Percentiles rank a stretch among this genome's conserved stretches.
Conservation (phyloP, 1,140 invertebrate species). For the Magallana ariakensis region DNA sequence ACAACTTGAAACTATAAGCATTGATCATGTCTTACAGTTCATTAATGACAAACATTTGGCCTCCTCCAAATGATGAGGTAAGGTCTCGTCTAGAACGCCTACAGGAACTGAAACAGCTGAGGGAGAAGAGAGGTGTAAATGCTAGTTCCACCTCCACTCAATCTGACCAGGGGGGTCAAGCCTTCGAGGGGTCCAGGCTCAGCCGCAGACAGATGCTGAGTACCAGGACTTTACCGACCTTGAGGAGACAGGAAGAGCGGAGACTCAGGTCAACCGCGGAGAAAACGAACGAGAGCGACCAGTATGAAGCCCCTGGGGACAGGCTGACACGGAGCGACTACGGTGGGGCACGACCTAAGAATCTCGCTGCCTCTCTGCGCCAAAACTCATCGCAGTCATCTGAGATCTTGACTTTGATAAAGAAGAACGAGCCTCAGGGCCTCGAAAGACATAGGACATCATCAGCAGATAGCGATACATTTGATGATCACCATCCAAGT, state of each 20-base stretch:
- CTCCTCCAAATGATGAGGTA: conserved; percentile 32
- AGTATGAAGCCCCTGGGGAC: neutral
- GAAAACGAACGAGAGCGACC: neutral
- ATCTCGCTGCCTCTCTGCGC: neutral
- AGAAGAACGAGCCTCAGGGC: neutral
- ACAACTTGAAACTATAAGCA: too few species aligned
- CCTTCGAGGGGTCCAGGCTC: neutral
- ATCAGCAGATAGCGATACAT: conserved; percentile 22
- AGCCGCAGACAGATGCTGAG: conserved; percentile 44
- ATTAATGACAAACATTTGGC: conserved; percentile 47
- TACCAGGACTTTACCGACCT: conserved; percentile 3
- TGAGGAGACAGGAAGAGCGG: conserved; percentile 21
- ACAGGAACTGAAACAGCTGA: conserved; percentile 57
- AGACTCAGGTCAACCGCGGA: neutral
- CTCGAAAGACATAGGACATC: neutral
- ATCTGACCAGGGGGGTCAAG: neutral
- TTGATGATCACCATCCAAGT: conserved; percentile 28
- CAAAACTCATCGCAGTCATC: neutral
- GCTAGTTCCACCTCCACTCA: neutral
- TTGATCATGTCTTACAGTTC: conserved; percentile 38
- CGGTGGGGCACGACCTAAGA: conserved; percentile 62
- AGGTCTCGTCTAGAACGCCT: conserved; percentile 45
- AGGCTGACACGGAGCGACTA: conserved; percentile 1
- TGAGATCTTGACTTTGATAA: neutral
- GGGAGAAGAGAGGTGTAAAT: conserved; percentile 54